These are phyloP conservation scores for Brachionus calyciflorus DNA, from an alignment of 1,140 invertebrate genomes.

Conservation along the genomic window DNA sequence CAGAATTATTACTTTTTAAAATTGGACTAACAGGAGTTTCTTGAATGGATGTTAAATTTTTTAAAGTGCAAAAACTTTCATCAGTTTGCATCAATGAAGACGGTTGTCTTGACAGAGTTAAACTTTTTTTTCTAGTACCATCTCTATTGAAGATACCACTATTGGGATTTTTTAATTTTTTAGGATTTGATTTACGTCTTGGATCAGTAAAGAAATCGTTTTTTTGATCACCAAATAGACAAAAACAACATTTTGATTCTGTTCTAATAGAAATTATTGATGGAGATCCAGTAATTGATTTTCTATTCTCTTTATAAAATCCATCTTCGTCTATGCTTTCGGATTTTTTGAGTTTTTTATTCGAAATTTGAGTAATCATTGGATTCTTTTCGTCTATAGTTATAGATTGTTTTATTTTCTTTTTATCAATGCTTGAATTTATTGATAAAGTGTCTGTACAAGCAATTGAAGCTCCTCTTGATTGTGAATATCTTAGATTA, in stretches of 20 bases:
- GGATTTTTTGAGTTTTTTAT: neutral
- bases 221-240: conserved; percentile 39
- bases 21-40: neutral
- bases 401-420: neutral
- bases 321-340: neutral
- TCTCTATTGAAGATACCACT: neutral
- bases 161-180: neutral
- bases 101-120: neutral
- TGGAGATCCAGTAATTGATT: conserved; percentile 1
- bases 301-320: neutral
- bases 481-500: neutral
- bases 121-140: conserved; percentile 9
- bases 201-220: conserved; percentile 44
- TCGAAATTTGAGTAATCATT: conserved; percentile 17
- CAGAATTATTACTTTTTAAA: neutral
- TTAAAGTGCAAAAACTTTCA: neutral
- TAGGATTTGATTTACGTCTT: neutral
- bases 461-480: neutral
- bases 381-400: conserved; percentile 21
- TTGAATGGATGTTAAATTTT: conserved; percentile 1
- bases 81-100: neutral
- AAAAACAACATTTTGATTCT: conserved; percentile 4
- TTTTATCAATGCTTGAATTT: neutral
- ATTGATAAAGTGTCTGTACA: neutral
- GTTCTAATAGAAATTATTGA: neutral